Percentiles rank a stretch among this genome's conserved stretches.
Evolutionary conservation across 2,888 invertebrate species (phyloP).

Genomic region (Drosophila subsilvestris): DNA sequence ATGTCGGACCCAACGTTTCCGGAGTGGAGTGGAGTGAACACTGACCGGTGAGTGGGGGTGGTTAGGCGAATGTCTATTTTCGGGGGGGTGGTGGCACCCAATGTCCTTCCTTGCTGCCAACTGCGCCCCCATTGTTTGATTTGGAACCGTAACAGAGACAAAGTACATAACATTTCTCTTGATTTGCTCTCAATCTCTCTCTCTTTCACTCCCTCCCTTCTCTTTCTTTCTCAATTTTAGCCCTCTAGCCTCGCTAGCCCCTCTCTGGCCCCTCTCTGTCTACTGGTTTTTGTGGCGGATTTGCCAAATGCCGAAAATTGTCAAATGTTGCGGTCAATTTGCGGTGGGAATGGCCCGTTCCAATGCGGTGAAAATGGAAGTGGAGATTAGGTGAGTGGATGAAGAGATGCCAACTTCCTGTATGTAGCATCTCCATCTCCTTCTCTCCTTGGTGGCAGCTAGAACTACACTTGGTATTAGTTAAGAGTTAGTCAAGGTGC

Average conservation of each 20-base stretch:
- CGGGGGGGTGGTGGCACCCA: slow-evolving; percentile 17
- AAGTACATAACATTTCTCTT: slow-evolving; percentile 73
- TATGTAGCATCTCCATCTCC: neutral
- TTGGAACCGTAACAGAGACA: slow-evolving; percentile 69
- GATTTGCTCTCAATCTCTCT: slow-evolving; percentile 45
- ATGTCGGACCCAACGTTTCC: slow-evolving; percentile 39
- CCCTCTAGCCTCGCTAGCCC: no score
- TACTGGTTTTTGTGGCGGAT: slow-evolving; percentile 33
- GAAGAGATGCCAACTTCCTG: neutral
- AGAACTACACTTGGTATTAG: neutral
- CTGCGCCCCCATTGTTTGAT: slow-evolving; percentile 63
- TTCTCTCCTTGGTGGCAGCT: neutral
- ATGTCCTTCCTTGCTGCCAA: slow-evolving; percentile 29
- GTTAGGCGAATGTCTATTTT: no score
- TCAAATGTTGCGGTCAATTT: slow-evolving; percentile 70
- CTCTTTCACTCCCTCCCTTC: neutral
- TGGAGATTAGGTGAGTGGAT: slow-evolving; percentile 8
- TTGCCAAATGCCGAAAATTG: slow-evolving; percentile 64
- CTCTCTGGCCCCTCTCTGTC: slow-evolving; percentile 12
- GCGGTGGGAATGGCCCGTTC: slow-evolving; percentile 34
- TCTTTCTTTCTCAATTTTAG: neutral
- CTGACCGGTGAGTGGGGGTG: no score
- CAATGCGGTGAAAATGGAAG: slow-evolving; percentile 4
- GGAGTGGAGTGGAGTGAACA: neutral
- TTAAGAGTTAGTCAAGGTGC: neutral